phyloP scores from a whole-genome alignment of 2,888 invertebrate species.

The Physocephala rufipes region DNA sequence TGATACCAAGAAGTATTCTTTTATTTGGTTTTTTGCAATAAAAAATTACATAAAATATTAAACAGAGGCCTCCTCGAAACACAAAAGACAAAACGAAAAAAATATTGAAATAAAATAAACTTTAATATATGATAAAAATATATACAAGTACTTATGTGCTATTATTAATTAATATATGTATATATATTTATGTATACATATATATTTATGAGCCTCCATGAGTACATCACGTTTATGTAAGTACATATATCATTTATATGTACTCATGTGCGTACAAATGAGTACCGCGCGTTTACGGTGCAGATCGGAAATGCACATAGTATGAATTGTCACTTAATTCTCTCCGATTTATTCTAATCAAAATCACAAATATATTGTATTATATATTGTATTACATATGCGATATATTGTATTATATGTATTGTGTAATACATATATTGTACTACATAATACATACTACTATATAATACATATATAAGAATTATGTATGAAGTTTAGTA shows the following conservation, averaged over 20 bases:
- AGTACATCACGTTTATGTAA: neutral
- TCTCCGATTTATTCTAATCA: no score
- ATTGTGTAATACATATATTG: no score
- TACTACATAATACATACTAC: no score
- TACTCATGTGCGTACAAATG: neutral
- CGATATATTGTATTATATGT: no score
- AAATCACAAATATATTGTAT: no score
- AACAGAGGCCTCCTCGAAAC: constrained; percentile 4
- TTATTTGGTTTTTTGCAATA: constrained; percentile 9
- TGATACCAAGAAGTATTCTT: constrained; percentile 22
- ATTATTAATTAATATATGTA: constrained; percentile 5
- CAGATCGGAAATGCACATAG: no score
- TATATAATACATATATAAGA: no score
- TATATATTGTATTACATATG: no score
- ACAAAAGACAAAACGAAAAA: neutral
- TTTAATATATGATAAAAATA: neutral
- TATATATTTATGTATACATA: constrained; percentile 1
- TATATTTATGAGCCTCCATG: neutral
- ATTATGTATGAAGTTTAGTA: no score
- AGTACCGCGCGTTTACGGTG: no score
- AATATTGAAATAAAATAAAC: neutral
- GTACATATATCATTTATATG: neutral
- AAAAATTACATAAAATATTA: constrained; percentile 13
- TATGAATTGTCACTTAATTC: no score
- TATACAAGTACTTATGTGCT: constrained; percentile 16